Base-by-base conservation (phyloP, 1,140 invertebrate genomes). In the Spodoptera frugiperda region DNA sequence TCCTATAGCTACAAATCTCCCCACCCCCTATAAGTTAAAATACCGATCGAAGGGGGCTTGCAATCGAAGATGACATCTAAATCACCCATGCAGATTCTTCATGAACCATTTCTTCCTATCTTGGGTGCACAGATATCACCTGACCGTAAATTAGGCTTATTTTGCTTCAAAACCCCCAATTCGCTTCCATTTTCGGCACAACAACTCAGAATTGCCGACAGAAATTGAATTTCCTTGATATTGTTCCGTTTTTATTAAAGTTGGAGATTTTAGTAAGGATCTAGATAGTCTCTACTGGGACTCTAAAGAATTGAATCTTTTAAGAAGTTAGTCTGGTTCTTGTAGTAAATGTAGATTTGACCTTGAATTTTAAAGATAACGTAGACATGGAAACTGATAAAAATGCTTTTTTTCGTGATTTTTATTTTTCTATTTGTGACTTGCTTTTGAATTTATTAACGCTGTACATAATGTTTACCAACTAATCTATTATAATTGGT, bases 51-150 rank as follows among this genome's bases (percentile, higher is more conserved):
- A n/a, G 1, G 46, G 25, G 48, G 17, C 61, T 65, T 48, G 19
- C 15, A 65, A 48, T 21, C 33, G 33, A 44, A 30, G 48, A 59
- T 30, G 14, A 21, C 51, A 68, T 68, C 65, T 39, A 39, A 70
- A 70, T 70, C 65, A 70, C 49, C 53, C 48, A 68, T 68, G 65
- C 21, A 59, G 55, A 59, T 59, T 49, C 21, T 48, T 25, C 15
- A 65, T 67, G 21, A 68, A 70, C 65, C 49, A 51, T 65, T 49
- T 54, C 44, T 33, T 9, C 30, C 10, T 61, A 33, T 61, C 33
- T 61, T 9, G 17, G 8, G 17, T 14, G 19, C 9, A 6, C 46
- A 30, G 12, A n/a, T 12, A 6, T 12, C 33, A 70, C 49, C 65
- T 70, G 65, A 53, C 65, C 53, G 25, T 53, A 70, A 70, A 70